Percentiles rank a stretch among this genome's conserved stretches.
Evolutionary conservation across 2,113 vertebrate genomes (phyloP).

Genomic region (Syngnathus scovelli): DNA sequence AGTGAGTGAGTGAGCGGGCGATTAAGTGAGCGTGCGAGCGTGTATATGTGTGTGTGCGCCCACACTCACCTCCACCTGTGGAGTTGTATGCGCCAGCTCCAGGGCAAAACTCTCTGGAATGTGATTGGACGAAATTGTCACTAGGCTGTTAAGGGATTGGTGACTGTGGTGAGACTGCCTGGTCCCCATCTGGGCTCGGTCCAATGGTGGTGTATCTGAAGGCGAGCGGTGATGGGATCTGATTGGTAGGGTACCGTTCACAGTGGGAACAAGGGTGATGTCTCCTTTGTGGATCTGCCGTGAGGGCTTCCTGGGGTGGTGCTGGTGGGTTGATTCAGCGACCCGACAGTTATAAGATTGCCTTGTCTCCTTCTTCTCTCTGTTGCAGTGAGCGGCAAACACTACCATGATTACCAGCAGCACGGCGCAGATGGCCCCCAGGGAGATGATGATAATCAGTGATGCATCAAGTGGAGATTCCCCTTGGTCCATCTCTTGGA

Average conservation of each 20-base stretch:
- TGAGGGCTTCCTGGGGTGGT: slow-evolving; percentile 89
- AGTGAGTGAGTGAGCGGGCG: slow-evolving; percentile 11
- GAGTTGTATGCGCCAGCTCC: slow-evolving; percentile 90
- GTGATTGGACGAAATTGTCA: slow-evolving; percentile 97
- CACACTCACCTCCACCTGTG: slow-evolving; percentile 90
- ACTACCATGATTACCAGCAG: slow-evolving; percentile 90
- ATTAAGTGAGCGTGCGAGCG: slow-evolving; percentile 6
- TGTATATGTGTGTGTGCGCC: slow-evolving; percentile 6
- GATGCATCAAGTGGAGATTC: slow-evolving; percentile 77
- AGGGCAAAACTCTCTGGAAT: slow-evolving; percentile 93
- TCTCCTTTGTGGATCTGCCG: slow-evolving; percentile 97
- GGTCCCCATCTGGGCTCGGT: slow-evolving; percentile 87
- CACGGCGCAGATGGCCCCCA: slow-evolving; percentile 81
- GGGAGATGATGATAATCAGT: slow-evolving; percentile 87
- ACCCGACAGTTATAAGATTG: slow-evolving; percentile 94
- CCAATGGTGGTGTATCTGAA: slow-evolving; percentile 82
- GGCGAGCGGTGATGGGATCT: slow-evolving; percentile 90
- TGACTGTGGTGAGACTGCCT: slow-evolving; percentile 92
- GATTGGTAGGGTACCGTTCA: slow-evolving; percentile 92
- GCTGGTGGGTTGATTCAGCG: slow-evolving; percentile 90
- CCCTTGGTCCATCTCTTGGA: slow-evolving; percentile 66
- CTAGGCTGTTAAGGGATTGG: slow-evolving; percentile 94
- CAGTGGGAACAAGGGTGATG: slow-evolving; percentile 88
- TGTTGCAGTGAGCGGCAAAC: slow-evolving; percentile 84
- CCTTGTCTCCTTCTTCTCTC: slow-evolving; percentile 90